Evolutionary conservation across 2,797 vertebrate species (phyloP).

Genomic region (Pipistrellus pygmaeus): DNA sequence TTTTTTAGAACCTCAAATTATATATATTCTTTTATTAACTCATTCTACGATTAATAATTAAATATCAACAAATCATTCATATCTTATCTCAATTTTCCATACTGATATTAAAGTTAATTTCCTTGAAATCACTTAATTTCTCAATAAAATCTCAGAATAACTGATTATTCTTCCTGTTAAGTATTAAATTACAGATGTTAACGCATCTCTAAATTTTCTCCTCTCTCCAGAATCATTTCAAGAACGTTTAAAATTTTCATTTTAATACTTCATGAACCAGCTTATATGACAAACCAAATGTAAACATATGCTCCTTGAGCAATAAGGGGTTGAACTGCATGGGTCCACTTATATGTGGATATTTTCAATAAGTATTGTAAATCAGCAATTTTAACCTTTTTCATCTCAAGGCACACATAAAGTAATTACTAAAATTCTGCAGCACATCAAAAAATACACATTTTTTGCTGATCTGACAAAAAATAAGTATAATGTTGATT

Average conservation of each 20-base stretch:
- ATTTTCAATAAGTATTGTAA: neutral
- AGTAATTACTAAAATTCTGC: neutral
- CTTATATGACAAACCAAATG: constrained; percentile 29
- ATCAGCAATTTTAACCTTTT: neutral
- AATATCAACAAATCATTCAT: neutral
- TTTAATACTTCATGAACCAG: neutral
- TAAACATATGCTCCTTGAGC: neutral
- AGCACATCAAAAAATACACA: neutral
- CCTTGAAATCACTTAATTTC: constrained; percentile 1
- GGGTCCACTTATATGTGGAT: neutral
- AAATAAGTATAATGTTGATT: neutral
- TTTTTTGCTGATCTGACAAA: neutral
- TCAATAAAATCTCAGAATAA: neutral
- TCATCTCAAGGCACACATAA: neutral
- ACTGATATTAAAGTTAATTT: neutral
- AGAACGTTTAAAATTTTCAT: neutral
- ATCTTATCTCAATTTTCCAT: neutral
- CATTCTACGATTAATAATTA: neutral
- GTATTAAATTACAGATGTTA: neutral
- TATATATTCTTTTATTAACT: neutral
- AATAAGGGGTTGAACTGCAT: neutral
- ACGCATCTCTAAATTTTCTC: neutral
- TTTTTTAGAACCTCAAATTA: neutral
- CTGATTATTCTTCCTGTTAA: neutral
- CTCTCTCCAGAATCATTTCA: neutral